Base-by-base conservation (phyloP, 2,113 vertebrate genomes). In the Pantherophis guttatus region DNA sequence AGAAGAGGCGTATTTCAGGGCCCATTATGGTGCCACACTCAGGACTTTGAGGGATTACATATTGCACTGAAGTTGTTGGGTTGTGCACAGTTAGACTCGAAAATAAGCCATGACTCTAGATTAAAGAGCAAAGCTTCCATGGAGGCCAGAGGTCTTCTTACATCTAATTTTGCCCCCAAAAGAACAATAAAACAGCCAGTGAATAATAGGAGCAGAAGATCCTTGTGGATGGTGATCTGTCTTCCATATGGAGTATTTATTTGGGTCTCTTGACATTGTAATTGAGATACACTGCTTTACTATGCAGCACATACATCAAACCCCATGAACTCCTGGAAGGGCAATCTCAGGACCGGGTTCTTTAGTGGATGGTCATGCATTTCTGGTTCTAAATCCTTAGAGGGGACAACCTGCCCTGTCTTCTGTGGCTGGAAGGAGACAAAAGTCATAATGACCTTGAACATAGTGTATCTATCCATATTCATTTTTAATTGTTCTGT, bases 401-500 rank as follows among this genome's bases (percentile, higher is more conserved):
- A 93, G 55, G 85, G 9, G 24, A 10, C 13, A 59, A 59, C 53
- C 75, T 86, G 24, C 21, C 12, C 48, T 65, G 48, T 23, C 48
- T 48, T 90, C 11, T 10, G 24, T n/a, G 55, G 7, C 0, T 75
- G 2, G 91, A 8, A 50, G 26, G 87, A 89, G 75, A 7, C 29
- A 21, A 65, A 26, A 91, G 86, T 8, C 91, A 0, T 62, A 90
- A 81, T 87, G n/a, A 91, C 52, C 87, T 96, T 96, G 85, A 96
- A 85, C 15, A 96, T 85, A 95, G 95, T 91, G 17, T 86, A 94
- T 96, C 94, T 86, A 94, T 96, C 94, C 52, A 53, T 90, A 96
- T 97, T 95, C 93, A 89, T 94, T 95, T 97, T 54, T 50, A 96
- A 96, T 87, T 95, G 33, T 93, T 58, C 44, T 95, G 15, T 93